These are phyloP conservation scores for Australoheros facetus DNA, from an alignment of 2,797 vertebrate species.

Conservation along the genomic window DNA sequence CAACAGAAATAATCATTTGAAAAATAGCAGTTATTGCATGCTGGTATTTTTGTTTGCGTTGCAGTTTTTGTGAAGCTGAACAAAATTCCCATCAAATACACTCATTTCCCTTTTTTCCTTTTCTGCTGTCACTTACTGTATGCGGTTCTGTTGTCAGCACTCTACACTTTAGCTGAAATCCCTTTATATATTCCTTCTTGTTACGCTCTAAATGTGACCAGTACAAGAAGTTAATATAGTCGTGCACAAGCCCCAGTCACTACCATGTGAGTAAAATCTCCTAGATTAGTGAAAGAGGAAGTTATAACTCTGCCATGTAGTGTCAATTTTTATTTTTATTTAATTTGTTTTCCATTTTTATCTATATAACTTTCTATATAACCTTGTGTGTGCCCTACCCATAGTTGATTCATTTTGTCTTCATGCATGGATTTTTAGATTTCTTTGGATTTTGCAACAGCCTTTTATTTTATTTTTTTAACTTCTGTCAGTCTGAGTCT, in stretches of 20 bases:
- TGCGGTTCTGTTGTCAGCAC: not conserved
- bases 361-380: too few relatives aligned
- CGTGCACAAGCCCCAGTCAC: not conserved
- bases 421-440: too few relatives aligned
- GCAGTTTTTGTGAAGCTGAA: constrained; percentile 8
- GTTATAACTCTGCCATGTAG: not conserved
- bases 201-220: not conserved
- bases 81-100: constrained; percentile 10
- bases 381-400: too few relatives aligned
- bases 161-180: not conserved
- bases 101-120: not conserved
- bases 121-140: constrained; percentile 8
- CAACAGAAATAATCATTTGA: constrained; percentile 6
- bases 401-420: too few relatives aligned
- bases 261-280: not conserved
- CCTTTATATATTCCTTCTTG: not conserved
- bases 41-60: constrained; percentile 23
- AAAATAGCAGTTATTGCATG: constrained; percentile 11
- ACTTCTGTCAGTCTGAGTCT: not conserved
- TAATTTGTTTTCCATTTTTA: too few relatives aligned
- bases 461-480: not conserved
- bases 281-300: not conserved
- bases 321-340: too few relatives aligned
- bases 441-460: too few relatives aligned
- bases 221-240: not conserved